Conservation (phyloP, 2,888 invertebrate genomes). For the Lithophane semibrunnea region DNA sequence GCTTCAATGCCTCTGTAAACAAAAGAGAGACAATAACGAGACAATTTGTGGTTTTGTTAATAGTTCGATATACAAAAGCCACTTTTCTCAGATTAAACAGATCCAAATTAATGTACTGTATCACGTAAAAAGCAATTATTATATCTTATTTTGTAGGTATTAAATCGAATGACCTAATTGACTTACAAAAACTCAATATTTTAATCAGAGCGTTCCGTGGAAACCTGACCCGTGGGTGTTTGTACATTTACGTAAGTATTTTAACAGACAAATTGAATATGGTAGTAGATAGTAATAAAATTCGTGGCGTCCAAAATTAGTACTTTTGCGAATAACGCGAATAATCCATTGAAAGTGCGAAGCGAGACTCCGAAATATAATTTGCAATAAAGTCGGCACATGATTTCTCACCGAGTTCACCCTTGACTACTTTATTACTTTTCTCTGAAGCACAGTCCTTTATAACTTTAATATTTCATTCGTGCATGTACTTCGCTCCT, state of each 20-base stretch:
- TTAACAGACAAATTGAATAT: constrained; percentile 48
- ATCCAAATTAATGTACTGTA: constrained; percentile 22
- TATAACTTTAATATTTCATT: constrained; percentile 78
- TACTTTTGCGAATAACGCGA: constrained; percentile 64
- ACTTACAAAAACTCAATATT: constrained; percentile 38
- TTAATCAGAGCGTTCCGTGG: constrained; percentile 24
- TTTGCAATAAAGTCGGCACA: constrained; percentile 81
- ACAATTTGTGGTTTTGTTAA: constrained; percentile 15
- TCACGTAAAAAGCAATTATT: constrained; percentile 30
- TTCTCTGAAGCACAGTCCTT: constrained; percentile 78
- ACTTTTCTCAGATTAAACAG: neutral
- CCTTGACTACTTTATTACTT: constrained; percentile 83
- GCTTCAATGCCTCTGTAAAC: constrained; percentile 16
- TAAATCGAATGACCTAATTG: constrained; percentile 48
- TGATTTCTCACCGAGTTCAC: constrained; percentile 78
- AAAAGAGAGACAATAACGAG: constrained; percentile 18
- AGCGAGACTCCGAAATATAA: constrained; percentile 77
- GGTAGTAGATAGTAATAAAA: constrained; percentile 37
- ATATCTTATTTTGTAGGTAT: constrained; percentile 33
- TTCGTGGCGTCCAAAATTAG: constrained; percentile 56
- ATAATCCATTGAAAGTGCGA: constrained; percentile 67
- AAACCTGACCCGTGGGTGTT: constrained; percentile 16
- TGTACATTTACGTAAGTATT: constrained; percentile 27
- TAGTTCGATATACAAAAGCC: neutral
- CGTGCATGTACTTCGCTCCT: constrained; percentile 69